Percentiles rank a stretch among this genome's conserved stretches.
These are phyloP conservation scores for Paradoxurus hermaphroditus DNA, from an alignment of 2,113 vertebrate genomes.

Conservation along the genomic window DNA sequence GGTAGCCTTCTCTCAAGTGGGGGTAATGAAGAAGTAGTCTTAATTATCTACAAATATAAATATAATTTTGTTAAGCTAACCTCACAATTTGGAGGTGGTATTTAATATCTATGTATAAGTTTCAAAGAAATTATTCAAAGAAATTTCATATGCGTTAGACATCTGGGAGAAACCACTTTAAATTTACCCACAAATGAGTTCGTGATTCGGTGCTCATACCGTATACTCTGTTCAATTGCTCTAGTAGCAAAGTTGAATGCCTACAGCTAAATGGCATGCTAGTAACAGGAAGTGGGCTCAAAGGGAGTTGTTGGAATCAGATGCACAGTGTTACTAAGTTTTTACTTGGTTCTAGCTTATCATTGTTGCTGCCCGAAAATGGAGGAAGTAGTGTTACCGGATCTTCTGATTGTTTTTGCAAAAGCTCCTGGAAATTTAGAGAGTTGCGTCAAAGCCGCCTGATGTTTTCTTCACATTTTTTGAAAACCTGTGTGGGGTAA, in stretches of 20 bases:
- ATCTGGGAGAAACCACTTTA: not conserved
- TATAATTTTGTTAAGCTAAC: not conserved
- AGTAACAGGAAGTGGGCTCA: not conserved
- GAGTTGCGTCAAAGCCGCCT: not conserved
- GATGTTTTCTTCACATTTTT: not conserved
- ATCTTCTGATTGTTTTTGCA: not conserved
- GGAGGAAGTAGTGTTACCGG: not conserved
- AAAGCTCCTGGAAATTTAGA: not conserved
- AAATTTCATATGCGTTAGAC: not conserved
- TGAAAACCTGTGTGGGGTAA: not conserved
- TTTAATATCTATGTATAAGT: not conserved
- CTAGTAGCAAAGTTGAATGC: not conserved
- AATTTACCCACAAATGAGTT: not conserved
- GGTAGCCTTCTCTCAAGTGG: not conserved
- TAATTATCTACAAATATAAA: not conserved
- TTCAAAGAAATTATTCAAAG: not conserved
- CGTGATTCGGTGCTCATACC: not conserved
- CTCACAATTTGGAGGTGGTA: not conserved
- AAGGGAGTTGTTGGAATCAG: not conserved
- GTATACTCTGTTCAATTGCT: not conserved
- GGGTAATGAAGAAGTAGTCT: not conserved
- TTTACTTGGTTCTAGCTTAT: not conserved
- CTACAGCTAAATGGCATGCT: not conserved
- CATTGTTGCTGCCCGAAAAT: not conserved
- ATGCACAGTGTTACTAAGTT: not conserved